Conservation (phyloP, 2,797 vertebrate genomes). For the Cyclopterus lumpus region DNA sequence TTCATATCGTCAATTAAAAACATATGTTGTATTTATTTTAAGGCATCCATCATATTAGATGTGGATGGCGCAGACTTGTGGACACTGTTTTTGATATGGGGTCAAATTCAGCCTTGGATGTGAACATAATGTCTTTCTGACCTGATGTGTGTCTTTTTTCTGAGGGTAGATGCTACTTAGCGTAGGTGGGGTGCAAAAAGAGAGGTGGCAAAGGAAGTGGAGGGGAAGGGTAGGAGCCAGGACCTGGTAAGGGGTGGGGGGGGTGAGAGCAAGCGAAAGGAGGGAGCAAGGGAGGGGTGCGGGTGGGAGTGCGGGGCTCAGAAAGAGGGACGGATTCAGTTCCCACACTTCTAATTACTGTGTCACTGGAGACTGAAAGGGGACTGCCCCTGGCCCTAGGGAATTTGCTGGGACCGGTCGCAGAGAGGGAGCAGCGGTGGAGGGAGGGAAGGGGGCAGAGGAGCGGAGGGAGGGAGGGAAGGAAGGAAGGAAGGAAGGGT, state of each 20-base stretch:
- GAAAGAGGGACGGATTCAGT: slow-evolving; percentile 79
- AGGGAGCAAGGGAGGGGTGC: slow-evolving; percentile 42
- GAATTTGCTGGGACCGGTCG: slow-evolving; percentile 79
- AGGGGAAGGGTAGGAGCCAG: slow-evolving; percentile 51
- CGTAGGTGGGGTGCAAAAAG: slow-evolving; percentile 46
- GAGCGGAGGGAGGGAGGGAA: slow-evolving; percentile 4
- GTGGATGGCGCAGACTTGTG: not conserved
- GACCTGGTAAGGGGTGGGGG: slow-evolving; percentile 31
- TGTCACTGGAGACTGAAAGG: slow-evolving; percentile 90
- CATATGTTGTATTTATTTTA: not conserved
- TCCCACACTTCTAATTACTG: slow-evolving; percentile 92
- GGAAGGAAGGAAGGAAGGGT: slow-evolving; percentile 50
- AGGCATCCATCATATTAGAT: not conserved
- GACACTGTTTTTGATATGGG: not conserved
- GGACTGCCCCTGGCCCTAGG: slow-evolving; percentile 83
- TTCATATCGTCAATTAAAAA: not conserved
- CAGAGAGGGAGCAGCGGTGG: slow-evolving; percentile 65
- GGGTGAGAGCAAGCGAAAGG: slow-evolving; percentile 51
- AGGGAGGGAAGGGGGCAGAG: slow-evolving; percentile 57
- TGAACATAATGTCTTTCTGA: not conserved
- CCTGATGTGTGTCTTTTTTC: slow-evolving; percentile 12
- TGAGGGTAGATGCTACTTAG: slow-evolving; percentile 32
- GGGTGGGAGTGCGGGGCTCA: slow-evolving; percentile 70
- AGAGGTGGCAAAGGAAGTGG: slow-evolving; percentile 72
- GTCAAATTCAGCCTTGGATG: not conserved